phyloP scores from a whole-genome alignment of 2,888 invertebrate genomes.

The Apotomis capreana region DNA sequence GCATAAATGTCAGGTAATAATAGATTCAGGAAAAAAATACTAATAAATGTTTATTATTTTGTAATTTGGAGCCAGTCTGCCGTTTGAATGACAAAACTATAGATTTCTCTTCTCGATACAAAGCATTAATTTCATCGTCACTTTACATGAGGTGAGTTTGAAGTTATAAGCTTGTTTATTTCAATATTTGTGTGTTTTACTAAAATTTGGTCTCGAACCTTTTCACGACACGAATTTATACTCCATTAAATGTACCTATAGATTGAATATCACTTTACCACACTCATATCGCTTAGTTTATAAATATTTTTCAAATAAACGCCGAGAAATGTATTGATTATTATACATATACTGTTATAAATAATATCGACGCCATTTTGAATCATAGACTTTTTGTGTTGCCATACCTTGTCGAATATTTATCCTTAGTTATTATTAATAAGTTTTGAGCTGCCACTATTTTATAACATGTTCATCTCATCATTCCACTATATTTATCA shows the following conservation, averaged over 20 bases:
- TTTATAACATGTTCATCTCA: slow-evolving; percentile 19
- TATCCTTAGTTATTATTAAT: neutral
- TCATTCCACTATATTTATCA: slow-evolving; percentile 26
- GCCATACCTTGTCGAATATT: slow-evolving; percentile 30
- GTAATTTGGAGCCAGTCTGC: too few relatives aligned
- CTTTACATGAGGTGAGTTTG: too few relatives aligned
- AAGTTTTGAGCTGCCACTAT: slow-evolving; percentile 27
- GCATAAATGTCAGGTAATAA: too few relatives aligned
- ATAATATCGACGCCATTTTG: slow-evolving; percentile 26
- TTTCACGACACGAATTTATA: slow-evolving; percentile 33
- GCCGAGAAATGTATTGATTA: slow-evolving; percentile 26
- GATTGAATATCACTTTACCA: slow-evolving; percentile 63
- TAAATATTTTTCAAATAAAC: slow-evolving; percentile 44
- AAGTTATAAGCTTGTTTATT: too few relatives aligned
- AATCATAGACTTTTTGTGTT: slow-evolving; percentile 32
- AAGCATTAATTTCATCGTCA: too few relatives aligned
- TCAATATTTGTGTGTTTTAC: neutral
- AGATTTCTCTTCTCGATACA: too few relatives aligned
- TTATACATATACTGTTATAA: slow-evolving; percentile 17
- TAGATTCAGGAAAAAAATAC: too few relatives aligned
- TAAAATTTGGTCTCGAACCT: neutral
- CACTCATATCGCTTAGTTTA: slow-evolving; percentile 79
- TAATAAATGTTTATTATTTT: too few relatives aligned
- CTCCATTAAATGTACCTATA: slow-evolving; percentile 42
- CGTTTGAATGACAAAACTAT: too few relatives aligned